phyloP scores from a whole-genome alignment of 92 coral and sea anemone species.

The Porites divaricata region DNA sequence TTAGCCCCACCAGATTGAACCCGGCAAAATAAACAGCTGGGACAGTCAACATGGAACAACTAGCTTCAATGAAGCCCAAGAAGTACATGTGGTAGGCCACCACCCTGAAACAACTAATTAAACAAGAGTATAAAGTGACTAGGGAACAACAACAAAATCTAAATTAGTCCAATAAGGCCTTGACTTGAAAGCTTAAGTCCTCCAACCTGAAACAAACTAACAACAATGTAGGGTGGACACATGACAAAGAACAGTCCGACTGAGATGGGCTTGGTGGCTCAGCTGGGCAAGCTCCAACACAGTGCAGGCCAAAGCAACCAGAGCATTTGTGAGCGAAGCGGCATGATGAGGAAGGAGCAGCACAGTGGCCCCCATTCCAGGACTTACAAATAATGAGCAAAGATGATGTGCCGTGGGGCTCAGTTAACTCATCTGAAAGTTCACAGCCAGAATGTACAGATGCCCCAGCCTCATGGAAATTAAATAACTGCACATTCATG shows the following conservation, averaged over 20 bases:
- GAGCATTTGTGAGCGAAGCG: no score
- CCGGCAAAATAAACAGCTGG: not conserved
- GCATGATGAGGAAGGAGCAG: not conserved
- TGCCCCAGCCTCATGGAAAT: not conserved
- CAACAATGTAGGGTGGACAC: fast-evolving
- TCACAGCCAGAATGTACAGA: not conserved
- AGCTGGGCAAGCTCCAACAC: not conserved
- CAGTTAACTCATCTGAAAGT: not conserved
- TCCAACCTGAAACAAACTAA: not conserved
- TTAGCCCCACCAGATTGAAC: not conserved
- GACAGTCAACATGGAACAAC: not conserved
- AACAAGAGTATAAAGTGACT: not conserved
- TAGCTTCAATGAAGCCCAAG: no score
- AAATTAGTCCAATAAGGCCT: not conserved
- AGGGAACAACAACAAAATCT: not conserved
- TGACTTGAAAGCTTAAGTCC: not conserved
- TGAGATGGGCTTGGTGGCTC: not conserved
- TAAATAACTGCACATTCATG: not conserved
- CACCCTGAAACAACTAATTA: not conserved
- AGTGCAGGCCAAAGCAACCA: not conserved
- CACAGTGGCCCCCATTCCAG: slow-evolving; percentile 25
- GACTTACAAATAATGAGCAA: not conserved
- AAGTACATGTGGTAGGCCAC: not conserved
- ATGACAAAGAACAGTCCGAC: not conserved
- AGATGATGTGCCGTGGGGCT: not conserved